Base-by-base conservation (phyloP, 2,113 vertebrate species). In the Pleuronectes platessa region DNA sequence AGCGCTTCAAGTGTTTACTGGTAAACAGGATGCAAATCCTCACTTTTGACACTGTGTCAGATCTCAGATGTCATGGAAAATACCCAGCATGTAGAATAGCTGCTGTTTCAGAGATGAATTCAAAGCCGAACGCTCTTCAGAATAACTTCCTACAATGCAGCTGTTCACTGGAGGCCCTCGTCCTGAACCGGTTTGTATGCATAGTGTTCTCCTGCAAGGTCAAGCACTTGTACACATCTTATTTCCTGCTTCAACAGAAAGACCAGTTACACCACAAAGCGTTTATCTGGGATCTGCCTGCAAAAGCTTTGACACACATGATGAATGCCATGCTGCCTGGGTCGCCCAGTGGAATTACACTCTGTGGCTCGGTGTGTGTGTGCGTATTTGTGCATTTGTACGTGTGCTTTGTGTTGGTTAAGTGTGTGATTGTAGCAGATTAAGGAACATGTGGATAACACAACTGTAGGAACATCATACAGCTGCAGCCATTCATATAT, bases 31-130 rank as follows among this genome's bases (percentile, higher is more conserved):
- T 60, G 79, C 70, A 76, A 59, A 69, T 71, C 73, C 63, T 79
- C 54, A 70, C 71, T 80, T 76, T 70, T 82, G 76, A 85, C 84
- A 79, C 63, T 12, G 60, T 71, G 71, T 84, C 78, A 79, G 76
- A 82, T 74, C 76, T 78, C 60, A 51, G 27, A 67, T 47, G 56
- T 58, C n/a, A 68, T 5, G 20, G 64, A 15, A 75, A 75, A 63
- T 27, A 59, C 24, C 5, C 11, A 59, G 64, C 51, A 6, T 26
- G 35, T 17, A 35, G 13, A 37, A 60, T 12, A 37, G 9, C n/a
- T 21, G 14, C 6, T 35, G 49, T 62, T 76, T 70, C 35, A 27
- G 10, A 27, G 31, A 11, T 62, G 78, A 63, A 71, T 76, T 69
- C 26, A 69, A 74, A 85, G 26, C 47, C 9, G n/a, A 56, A 9